A percentile compares a stretch with the other conserved stretches of the same genome.
phyloP scores from a whole-genome alignment of 2,888 invertebrate genomes.

The Tinea pellionella region DNA sequence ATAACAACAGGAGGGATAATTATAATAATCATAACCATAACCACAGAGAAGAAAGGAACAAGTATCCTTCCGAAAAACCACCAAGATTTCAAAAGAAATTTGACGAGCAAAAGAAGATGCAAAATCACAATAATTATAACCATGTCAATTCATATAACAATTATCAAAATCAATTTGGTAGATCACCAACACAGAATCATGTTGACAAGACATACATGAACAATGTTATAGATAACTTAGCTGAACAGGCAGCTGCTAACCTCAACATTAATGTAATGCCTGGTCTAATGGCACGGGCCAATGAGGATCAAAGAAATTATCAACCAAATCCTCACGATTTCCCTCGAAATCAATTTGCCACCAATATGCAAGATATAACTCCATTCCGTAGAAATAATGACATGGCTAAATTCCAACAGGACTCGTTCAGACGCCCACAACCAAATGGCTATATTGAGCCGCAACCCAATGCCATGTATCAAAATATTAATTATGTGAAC shows the following conservation, averaged over 20 bases:
- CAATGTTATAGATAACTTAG: slow-evolving; percentile 41
- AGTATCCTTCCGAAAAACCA: slow-evolving; percentile 61
- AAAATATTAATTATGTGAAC: slow-evolving; percentile 34
- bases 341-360: slow-evolving; percentile 20
- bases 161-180: slow-evolving; percentile 26
- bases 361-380: slow-evolving; percentile 35
- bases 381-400: slow-evolving; percentile 28
- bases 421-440: slow-evolving; percentile 30
- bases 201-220: slow-evolving; percentile 40
- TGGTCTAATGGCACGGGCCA: slow-evolving; percentile 27
- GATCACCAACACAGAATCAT: slow-evolving; percentile 23
- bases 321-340: slow-evolving; percentile 31
- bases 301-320: slow-evolving; percentile 30
- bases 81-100: slow-evolving; percentile 72
- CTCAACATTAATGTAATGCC: slow-evolving; percentile 36
- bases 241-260: slow-evolving; percentile 36
- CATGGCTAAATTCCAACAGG: slow-evolving; percentile 39
- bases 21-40: neutral
- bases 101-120: slow-evolving; percentile 58
- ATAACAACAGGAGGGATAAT: slow-evolving; percentile 31
- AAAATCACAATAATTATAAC: slow-evolving; percentile 26
- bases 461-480: slow-evolving; percentile 34
- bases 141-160: slow-evolving; percentile 42
- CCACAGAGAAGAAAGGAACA: slow-evolving; percentile 45
- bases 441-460: slow-evolving; percentile 49